phyloP scores from a whole-genome alignment of 2,888 invertebrate species.

The Cyclophora albipunctata region DNA sequence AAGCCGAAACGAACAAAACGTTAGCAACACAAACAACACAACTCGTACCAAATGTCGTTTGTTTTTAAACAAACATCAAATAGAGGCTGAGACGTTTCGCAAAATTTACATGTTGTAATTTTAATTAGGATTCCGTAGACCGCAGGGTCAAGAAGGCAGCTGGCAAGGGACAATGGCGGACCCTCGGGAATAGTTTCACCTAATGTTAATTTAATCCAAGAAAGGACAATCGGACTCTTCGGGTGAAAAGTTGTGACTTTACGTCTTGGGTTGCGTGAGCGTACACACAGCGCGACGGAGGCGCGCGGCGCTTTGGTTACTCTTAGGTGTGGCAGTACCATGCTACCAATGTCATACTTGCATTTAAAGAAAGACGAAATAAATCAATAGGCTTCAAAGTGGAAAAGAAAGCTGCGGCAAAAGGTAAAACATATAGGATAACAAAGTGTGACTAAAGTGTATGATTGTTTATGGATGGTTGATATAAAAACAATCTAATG shows the following conservation, averaged over 20 bases:
- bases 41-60: slow-evolving; percentile 12
- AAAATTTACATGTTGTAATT: slow-evolving; percentile 71
- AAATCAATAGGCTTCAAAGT: too few relatives aligned
- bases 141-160: slow-evolving; percentile 42
- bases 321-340: too few relatives aligned
- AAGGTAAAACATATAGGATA: too few relatives aligned
- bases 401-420: too few relatives aligned
- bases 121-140: slow-evolving; percentile 65
- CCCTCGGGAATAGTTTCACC: slow-evolving; percentile 57
- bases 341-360: too few relatives aligned
- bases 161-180: slow-evolving; percentile 41
- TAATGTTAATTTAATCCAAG: slow-evolving; percentile 75
- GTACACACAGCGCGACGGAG: slow-evolving; percentile 7
- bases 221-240: slow-evolving; percentile 45
- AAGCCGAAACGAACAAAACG: too few relatives aligned
- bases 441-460: too few relatives aligned
- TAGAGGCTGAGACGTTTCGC: slow-evolving; percentile 41
- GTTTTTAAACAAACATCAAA: slow-evolving; percentile 52
- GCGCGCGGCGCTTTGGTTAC: too few relatives aligned
- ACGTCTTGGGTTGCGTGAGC: slow-evolving; percentile 45
- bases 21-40: slow-evolving; percentile 14
- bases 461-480: too few relatives aligned
- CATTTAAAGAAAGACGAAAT: too few relatives aligned
- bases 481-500: too few relatives aligned
- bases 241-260: slow-evolving; percentile 59